Percentiles rank a stretch among this genome's conserved stretches.
These are phyloP conservation scores for Spea hammondii DNA, from an alignment of 2,797 vertebrate genomes.

Conservation along the genomic window DNA sequence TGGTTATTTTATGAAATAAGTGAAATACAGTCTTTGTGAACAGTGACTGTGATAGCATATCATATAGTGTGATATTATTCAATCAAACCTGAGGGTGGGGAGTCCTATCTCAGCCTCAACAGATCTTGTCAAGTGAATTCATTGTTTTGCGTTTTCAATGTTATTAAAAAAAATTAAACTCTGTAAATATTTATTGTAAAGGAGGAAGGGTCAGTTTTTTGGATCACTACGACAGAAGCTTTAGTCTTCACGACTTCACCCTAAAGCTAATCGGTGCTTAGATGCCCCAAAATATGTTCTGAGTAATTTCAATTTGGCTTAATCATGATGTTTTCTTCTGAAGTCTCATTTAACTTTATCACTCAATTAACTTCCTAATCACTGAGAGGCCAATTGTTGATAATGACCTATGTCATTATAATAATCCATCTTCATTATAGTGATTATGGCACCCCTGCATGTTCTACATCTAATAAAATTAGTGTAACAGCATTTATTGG, in stretches of 20 bases:
- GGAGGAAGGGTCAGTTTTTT: background rate
- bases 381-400: slow-evolving; percentile 19
- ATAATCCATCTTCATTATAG: slow-evolving; percentile 23
- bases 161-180: too few species aligned
- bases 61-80: too few species aligned
- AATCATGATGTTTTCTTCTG: slow-evolving; percentile 3
- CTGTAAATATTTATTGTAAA: background rate
- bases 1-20: too few species aligned
- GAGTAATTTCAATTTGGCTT: background rate
- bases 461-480: slow-evolving; percentile 7
- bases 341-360: slow-evolving; percentile 22
- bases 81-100: too few species aligned
- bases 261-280: slow-evolving; percentile 1
- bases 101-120: too few species aligned
- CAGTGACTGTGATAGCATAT: too few species aligned
- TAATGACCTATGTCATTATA: slow-evolving; percentile 6
- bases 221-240: slow-evolving; percentile 3
- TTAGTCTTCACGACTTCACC: slow-evolving; percentile 4
- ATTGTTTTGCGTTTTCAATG: too few species aligned
- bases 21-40: too few species aligned
- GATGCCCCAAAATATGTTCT: background rate
- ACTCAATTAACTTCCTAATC: slow-evolving; percentile 12
- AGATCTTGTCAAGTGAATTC: too few species aligned
- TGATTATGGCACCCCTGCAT: background rate
- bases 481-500: background rate